Base-by-base conservation (phyloP, 2,113 vertebrate species). In the Tyto alba region DNA sequence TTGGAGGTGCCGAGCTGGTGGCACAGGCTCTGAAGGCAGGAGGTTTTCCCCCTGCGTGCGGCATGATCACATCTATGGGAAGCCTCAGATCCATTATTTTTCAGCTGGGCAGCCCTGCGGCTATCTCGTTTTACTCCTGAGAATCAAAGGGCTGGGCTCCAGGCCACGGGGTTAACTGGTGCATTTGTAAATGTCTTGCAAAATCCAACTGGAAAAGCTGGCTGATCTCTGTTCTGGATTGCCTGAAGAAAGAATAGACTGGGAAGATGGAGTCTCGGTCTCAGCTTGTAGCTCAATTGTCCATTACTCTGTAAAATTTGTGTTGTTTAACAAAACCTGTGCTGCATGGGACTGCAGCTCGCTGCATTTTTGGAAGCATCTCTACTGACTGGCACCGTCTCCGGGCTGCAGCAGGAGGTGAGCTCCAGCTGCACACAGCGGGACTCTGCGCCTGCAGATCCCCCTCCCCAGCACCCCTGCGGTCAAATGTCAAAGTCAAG, bases 401-500 rank as follows among this genome's bases (percentile, higher is more conserved):
- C 43, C 0, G 0, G 88, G 68, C 82, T 92, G 83, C 89, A 91
- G 78, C 91, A 78, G 74, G 53, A 80, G 80, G 68, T 52, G 52
- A 56, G 38, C 69, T 66, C 79, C 2, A 8, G 40, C 34, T 10
- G 43, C 6, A 4, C 5, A 3, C 8, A 6, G 47, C 50, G 18
- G 16, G 64, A 26, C 6, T 14, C 69, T 45, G 50, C 3, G 9
- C 40, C 71, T 47, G 25, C 68, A 9, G 67, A 26, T 32, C 52
- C 45, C 72, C 27, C n/a, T 77, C 32, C 86, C 62, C 62, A 34
- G 89, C 22, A 10, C 48, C 48, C 30, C 7, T 2, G 4, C 0
- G 1, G 6, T 13, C 56, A 16, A 29, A 4, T 1, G 1, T 5
- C 68, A 25, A 18, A 50, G 20, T 3, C 59, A 18, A 16, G 38